Conservation (phyloP, 92 coral and sea anemone genomes). For the Bergia puertoricense region DNA sequence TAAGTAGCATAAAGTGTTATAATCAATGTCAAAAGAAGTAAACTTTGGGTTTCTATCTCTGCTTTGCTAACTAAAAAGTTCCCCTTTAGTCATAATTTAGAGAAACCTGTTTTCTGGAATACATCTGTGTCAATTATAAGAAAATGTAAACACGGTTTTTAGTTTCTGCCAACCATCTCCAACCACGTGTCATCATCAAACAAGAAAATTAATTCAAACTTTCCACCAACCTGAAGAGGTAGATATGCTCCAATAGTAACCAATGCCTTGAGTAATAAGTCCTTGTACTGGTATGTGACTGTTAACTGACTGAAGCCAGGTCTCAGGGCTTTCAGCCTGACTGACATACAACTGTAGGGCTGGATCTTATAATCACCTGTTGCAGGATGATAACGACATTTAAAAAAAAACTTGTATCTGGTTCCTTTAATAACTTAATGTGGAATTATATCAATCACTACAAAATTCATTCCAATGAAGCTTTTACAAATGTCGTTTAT, state of each 20-base stretch:
- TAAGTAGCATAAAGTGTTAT: too few relatives aligned
- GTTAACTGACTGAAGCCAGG: conserved; percentile 78
- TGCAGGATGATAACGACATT: neutral
- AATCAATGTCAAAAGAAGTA: too few relatives aligned
- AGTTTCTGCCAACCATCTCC: neutral
- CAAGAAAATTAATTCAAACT: neutral
- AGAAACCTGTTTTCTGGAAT: too few relatives aligned
- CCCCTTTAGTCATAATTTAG: neutral
- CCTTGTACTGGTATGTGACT: conserved; percentile 88
- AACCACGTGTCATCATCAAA: neutral
- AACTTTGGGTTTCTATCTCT: neutral
- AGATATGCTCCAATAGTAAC: conserved; percentile 85
- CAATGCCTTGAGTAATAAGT: conserved; percentile 73
- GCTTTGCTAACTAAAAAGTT: neutral
- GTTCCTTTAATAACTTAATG: neutral
- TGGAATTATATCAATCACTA: neutral
- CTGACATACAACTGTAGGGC: conserved; percentile 88
- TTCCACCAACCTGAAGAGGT: conserved; percentile 73
- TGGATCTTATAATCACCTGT: conserved; percentile 79
- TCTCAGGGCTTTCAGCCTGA: conserved; percentile 80
- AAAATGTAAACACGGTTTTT: neutral
- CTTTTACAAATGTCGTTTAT: too few relatives aligned
- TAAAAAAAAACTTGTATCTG: neutral
- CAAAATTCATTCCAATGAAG: neutral
- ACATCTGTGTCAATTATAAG: neutral